phyloP scores from a whole-genome alignment of 2,113 vertebrate species.

The Spea multiplicata region DNA sequence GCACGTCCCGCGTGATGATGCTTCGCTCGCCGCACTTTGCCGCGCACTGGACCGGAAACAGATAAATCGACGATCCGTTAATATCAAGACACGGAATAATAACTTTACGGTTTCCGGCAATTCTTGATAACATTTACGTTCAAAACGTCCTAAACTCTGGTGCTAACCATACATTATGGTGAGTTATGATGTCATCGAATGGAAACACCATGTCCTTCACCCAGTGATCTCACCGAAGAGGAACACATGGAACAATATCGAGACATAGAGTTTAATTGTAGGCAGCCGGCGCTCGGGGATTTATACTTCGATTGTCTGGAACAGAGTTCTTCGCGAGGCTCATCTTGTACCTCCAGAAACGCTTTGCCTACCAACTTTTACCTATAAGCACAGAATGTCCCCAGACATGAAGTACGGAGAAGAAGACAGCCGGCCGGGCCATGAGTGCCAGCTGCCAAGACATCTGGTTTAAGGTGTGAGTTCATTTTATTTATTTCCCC shows the following conservation, averaged over 20 bases:
- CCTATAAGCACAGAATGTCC: slow-evolving; percentile 20
- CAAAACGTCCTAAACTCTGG: no score
- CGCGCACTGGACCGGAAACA: slow-evolving; percentile 69
- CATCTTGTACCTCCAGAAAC: slow-evolving; percentile 9
- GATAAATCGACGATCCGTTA: no score
- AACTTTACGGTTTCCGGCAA: no score
- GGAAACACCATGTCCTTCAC: no score
- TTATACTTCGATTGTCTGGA: neutral
- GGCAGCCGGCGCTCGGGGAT: no score
- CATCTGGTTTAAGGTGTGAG: slow-evolving; percentile 2
- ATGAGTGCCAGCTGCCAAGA: neutral
- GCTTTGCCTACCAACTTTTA: slow-evolving; percentile 4
- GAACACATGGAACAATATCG: no score
- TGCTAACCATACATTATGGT: no score
- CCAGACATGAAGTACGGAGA: neutral
- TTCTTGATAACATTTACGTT: no score
- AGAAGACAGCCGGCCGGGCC: slow-evolving; percentile 7
- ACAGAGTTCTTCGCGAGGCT: neutral
- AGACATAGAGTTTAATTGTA: no score
- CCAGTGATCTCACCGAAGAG: no score
- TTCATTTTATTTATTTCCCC: neutral
- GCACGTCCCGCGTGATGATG: slow-evolving; percentile 84
- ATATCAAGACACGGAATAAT: no score
- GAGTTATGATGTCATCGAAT: no score
- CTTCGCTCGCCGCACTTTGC: slow-evolving; percentile 84